A percentile compares a stretch with the other conserved stretches of the same genome.
Evolutionary conservation across 2,113 vertebrate species (phyloP).

Genomic region (Dasyprocta punctata): DNA sequence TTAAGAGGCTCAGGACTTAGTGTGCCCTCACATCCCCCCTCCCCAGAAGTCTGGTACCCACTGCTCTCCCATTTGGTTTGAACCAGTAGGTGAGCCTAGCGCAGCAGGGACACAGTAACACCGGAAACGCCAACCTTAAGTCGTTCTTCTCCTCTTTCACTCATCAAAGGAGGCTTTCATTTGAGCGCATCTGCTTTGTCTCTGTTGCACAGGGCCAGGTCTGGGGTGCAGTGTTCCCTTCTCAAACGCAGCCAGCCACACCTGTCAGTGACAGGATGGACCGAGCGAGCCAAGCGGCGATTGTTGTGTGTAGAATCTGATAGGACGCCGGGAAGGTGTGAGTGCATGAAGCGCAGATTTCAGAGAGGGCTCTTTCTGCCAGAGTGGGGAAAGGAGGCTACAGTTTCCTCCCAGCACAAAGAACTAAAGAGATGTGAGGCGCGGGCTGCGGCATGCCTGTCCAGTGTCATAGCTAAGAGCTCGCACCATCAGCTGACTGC

Average conservation of each 20-base stretch:
- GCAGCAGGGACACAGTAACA: neutral
- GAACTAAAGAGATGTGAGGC: neutral
- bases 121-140: neutral
- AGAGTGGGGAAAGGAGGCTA: neutral
- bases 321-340: constrained; percentile 32
- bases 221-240: neutral
- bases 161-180: constrained; percentile 43
- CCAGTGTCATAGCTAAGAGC: neutral
- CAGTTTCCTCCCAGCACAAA: constrained; percentile 61
- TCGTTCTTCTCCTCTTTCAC: constrained; percentile 45
- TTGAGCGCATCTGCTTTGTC: constrained; percentile 60
- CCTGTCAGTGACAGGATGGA: neutral
- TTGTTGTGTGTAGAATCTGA: constrained; percentile 60
- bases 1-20: neutral
- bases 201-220: neutral
- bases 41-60: neutral
- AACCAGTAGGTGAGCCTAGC: neutral
- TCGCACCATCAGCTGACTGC: neutral
- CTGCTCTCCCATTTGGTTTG: neutral
- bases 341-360: neutral
- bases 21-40: neutral
- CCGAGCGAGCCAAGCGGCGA: constrained; percentile 2
- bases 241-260: constrained; percentile 53
- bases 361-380: constrained; percentile 36
- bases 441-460: neutral